phyloP scores from a whole-genome alignment of 1,140 invertebrate species.

The Galendromus occidentalis region DNA sequence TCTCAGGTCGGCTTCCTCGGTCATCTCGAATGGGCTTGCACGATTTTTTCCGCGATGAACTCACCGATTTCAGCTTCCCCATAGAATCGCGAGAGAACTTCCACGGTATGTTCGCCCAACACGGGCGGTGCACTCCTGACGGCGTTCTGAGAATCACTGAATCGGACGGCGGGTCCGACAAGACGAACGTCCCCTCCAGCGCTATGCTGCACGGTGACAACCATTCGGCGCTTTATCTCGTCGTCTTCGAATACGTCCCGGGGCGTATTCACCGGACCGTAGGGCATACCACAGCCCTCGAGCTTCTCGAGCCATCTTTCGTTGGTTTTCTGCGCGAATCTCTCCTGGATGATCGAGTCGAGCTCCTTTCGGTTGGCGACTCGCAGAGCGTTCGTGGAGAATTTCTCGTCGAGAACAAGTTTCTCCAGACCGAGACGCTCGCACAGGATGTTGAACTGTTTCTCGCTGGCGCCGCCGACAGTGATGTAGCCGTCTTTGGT shows the following conservation, averaged over 20 bases:
- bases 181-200: constrained; percentile 48
- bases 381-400: constrained; percentile 45
- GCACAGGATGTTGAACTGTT: constrained; percentile 21
- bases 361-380: constrained; percentile 45
- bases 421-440: constrained; percentile 39
- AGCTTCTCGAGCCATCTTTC: constrained; percentile 55
- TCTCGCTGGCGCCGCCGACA: constrained; percentile 47
- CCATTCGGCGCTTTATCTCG: constrained; percentile 45
- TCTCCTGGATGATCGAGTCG: constrained; percentile 1
- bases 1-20: no score
- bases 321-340: constrained; percentile 43
- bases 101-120: constrained; percentile 64
- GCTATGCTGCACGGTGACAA: constrained; percentile 52
- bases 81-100: constrained; percentile 39
- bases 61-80: not conserved
- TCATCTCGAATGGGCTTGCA: not conserved
- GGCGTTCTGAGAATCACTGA: constrained; percentile 45
- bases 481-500: constrained; percentile 63
- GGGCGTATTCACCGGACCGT: constrained; percentile 71
- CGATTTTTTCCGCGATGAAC: not conserved
- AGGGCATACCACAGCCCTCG: constrained; percentile 52
- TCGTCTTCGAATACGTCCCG: constrained; percentile 64
- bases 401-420: constrained; percentile 42
- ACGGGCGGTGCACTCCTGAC: constrained; percentile 52
- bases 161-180: constrained; percentile 61